These are phyloP conservation scores for Anarhynchus alexandrinus DNA, from an alignment of 2,113 vertebrate species.

Conservation along the genomic window DNA sequence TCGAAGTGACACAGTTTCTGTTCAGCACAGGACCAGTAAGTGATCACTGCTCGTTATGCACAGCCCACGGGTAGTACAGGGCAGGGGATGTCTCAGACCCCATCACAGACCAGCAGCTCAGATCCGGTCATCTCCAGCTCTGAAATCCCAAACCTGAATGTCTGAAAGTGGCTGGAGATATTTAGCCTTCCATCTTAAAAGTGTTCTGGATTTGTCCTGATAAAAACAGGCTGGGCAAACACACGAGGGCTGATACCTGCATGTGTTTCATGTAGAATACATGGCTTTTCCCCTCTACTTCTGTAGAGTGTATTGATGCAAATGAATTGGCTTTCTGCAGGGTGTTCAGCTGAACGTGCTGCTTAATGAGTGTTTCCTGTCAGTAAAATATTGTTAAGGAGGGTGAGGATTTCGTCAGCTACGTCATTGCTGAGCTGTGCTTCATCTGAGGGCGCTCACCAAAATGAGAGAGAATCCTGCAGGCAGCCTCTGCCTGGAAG, in stretches of 20 bases:
- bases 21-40: conserved; percentile 87
- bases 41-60: neutral
- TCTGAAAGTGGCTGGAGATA: neutral
- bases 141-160: neutral
- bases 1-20: conserved; percentile 85
- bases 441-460: neutral
- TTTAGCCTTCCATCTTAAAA: neutral
- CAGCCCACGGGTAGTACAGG: neutral
- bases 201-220: neutral
- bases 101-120: neutral
- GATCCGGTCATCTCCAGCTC: neutral
- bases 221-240: neutral
- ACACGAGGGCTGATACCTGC: neutral
- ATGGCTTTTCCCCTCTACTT: neutral
- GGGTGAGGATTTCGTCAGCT: neutral
- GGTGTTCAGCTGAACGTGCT: neutral
- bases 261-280: neutral
- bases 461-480: neutral
- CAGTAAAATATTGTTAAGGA: neutral
- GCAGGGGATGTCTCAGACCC: neutral
- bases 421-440: neutral
- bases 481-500: neutral
- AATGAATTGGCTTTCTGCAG: neutral
- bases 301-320: neutral
- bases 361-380: neutral